A percentile compares a stretch with the other conserved stretches of the same genome.
phyloP scores from a whole-genome alignment of 2,113 vertebrate genomes.

The Pavo muticus region DNA sequence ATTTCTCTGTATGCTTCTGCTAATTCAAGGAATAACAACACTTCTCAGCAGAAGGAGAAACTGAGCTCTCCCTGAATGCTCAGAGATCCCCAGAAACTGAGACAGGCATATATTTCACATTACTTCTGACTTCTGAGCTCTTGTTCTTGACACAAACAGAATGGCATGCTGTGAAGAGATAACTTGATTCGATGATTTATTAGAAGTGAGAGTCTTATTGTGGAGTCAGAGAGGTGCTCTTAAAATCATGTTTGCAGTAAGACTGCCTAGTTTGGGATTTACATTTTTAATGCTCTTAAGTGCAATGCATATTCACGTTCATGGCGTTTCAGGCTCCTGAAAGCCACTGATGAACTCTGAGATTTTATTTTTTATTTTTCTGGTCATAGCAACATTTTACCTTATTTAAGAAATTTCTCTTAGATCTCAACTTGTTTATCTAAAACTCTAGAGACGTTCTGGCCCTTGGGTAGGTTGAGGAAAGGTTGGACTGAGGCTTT shows the following conservation, averaged over 20 bases:
- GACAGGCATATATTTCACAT: background rate
- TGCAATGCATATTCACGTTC: background rate
- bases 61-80: background rate
- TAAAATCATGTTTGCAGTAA: background rate
- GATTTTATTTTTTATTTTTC: background rate
- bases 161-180: background rate
- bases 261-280: background rate
- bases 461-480: conserved; percentile 46
- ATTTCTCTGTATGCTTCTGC: background rate
- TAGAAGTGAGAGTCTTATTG: background rate
- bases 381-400: background rate
- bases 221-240: background rate
- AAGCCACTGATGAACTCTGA: background rate
- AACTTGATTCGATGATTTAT: conserved; percentile 3
- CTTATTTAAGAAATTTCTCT: background rate
- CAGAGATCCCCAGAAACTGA: background rate
- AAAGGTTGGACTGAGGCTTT: conserved; percentile 26
- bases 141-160: background rate
- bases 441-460: conserved; percentile 28
- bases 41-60: background rate
- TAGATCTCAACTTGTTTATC: background rate
- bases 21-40: background rate
- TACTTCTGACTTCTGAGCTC: background rate
- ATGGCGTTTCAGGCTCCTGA: background rate
- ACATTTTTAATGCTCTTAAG: background rate